Conservation (phyloP, 2,113 vertebrate genomes). For the Garra rufa region DNA sequence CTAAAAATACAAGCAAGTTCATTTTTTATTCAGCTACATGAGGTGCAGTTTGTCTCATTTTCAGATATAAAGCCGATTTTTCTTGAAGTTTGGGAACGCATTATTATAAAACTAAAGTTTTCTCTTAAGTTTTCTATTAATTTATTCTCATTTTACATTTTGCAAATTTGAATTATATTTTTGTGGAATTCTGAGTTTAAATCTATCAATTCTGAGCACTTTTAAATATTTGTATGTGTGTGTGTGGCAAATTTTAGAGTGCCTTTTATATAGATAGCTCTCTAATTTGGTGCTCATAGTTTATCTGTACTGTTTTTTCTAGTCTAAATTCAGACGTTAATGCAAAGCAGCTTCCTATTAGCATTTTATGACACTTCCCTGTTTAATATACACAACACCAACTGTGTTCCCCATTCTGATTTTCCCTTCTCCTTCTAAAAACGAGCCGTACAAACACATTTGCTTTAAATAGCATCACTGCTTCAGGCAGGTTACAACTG, state of each 20-base stretch:
- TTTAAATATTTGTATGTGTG: too few species aligned
- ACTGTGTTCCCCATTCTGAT: conserved; percentile 15
- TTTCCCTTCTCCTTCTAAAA: background rate
- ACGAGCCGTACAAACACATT: background rate
- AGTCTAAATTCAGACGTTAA: background rate
- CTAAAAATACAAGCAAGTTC: background rate
- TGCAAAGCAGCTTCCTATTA: background rate
- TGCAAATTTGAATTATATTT: too few species aligned
- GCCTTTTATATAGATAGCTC: background rate
- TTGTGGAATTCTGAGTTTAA: too few species aligned
- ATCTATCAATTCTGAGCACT: too few species aligned
- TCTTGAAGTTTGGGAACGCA: background rate
- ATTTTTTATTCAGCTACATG: background rate
- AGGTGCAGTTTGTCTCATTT: background rate
- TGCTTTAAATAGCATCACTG: conserved; percentile 27
- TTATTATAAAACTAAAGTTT: background rate
- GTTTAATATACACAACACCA: background rate
- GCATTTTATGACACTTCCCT: background rate
- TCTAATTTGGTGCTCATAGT: background rate
- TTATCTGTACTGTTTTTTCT: background rate
- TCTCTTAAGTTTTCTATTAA: too few species aligned
- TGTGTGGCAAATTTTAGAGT: too few species aligned
- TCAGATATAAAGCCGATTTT: background rate
- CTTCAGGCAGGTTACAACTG: conserved; percentile 32
- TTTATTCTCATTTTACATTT: too few species aligned